These are phyloP conservation scores for Hemiscyllium ocellatum DNA, from an alignment of 2,113 vertebrate genomes.

Conservation along the genomic window DNA sequence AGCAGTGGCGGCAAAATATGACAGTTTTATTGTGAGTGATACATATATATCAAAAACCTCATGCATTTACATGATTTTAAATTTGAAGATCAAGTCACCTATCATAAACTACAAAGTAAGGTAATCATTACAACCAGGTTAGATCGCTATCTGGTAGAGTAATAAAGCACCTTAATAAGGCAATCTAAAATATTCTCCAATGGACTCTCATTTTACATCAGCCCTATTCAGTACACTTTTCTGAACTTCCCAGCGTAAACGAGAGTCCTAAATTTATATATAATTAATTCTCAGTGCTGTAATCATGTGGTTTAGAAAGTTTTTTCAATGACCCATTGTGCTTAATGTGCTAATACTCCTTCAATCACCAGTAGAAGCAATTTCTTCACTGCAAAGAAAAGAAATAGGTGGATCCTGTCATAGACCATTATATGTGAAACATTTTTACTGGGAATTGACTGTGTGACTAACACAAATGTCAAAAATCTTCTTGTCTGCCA, in stretches of 20 bases:
- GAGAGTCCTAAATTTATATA: conserved; percentile 19
- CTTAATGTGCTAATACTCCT: conserved; percentile 30
- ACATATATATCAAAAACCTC: conserved; percentile 22
- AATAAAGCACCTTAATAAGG: conserved; percentile 24
- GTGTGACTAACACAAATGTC: conserved; percentile 57
- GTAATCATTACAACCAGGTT: conserved; percentile 6
- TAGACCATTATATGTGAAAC: conserved; percentile 58
- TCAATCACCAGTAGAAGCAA: conserved; percentile 50
- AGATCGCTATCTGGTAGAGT: conserved; percentile 2
- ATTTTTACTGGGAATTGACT: conserved; percentile 52
- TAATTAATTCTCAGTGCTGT: conserved; percentile 31
- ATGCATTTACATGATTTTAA: conserved; percentile 36
- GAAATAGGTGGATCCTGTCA: conserved; percentile 54
- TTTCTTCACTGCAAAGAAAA: conserved; percentile 47
- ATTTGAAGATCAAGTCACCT: conserved; percentile 34
- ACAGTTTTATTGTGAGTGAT: conserved; percentile 18
- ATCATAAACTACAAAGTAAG: background rate
- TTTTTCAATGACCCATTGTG: conserved; percentile 20
- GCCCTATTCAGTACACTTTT: conserved; percentile 25
- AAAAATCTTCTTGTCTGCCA: conserved; percentile 64
- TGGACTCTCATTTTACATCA: background rate
- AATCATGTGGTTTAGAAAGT: background rate
- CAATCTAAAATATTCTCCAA: conserved; percentile 21
- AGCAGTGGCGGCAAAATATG: conserved; percentile 12
- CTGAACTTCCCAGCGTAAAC: background rate